Evolutionary conservation across 1,140 invertebrate genomes (phyloP).

Genomic region (Thaumatotibia leucotreta): DNA sequence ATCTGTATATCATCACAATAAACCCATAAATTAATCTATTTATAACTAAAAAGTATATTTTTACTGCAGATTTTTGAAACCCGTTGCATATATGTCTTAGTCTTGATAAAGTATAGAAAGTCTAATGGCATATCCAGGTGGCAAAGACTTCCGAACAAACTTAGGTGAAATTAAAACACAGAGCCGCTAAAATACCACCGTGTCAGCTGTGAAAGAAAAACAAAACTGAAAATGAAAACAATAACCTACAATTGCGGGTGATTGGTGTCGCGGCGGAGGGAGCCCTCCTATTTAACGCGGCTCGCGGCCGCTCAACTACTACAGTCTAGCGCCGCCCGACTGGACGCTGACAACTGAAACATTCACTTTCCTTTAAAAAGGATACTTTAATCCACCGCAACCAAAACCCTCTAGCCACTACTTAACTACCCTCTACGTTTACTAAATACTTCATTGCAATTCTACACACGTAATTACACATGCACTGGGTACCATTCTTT

Average conservation of each 20-base stretch:
- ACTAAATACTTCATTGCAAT: neutral
- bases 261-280: constrained; percentile 64
- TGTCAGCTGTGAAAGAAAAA: constrained; percentile 19
- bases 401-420: constrained; percentile 46
- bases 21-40: too few relatives aligned
- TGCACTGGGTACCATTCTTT: neutral
- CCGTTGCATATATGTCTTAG: too few relatives aligned
- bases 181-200: neutral
- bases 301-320: constrained; percentile 46
- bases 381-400: constrained; percentile 36
- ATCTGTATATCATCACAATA: too few relatives aligned
- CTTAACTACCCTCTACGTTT: neutral
- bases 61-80: too few relatives aligned
- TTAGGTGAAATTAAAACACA: neutral
- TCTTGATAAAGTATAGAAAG: too few relatives aligned
- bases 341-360: constrained; percentile 71
- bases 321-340: constrained; percentile 66
- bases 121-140: too few relatives aligned
- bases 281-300: constrained; percentile 54
- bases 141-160: too few relatives aligned
- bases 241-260: constrained; percentile 67
- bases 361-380: constrained; percentile 63
- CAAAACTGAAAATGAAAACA: constrained; percentile 53
- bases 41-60: too few relatives aligned
- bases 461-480: neutral